Base-by-base conservation (phyloP, 2,888 invertebrate genomes). In the Vanessa cardui region DNA sequence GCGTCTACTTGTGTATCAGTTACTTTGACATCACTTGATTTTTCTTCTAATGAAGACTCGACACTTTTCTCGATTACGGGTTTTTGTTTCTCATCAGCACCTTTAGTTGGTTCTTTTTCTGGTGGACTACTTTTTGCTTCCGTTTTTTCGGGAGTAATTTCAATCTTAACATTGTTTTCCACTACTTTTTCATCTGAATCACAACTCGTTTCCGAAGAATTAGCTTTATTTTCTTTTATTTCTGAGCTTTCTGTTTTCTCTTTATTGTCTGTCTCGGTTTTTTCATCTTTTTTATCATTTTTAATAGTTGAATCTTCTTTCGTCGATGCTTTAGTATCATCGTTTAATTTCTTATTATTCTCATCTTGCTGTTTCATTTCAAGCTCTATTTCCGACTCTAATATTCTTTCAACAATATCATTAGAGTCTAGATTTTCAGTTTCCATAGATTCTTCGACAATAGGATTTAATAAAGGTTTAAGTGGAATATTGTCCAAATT, bases 331-430 rank as follows among this genome's bases (percentile, higher is more conserved):
- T 58, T 58, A n/a, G 31, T 59, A 47, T 63, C 64, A 56, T 54
- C 20, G 39, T 64, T 62, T 18, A 26, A 77, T 44, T 80, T 75
- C 63, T 72, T n/a, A 2, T 39, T 80, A 54, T 80, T 81, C 66
- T 84, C 83, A 49, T 78, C 82, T 69, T 74, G 79, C 54, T 85
- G 75, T 74, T 89, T 87, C 78, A 82, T 83, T 81, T 86, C 86
- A 65, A 88, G 78, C 78, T 89, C 89, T 73, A 85, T 75, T 81
- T 91, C 92, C 2, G 84, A 77, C 68, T 91, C 91, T 69, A 91
- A 78, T 79, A 90, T 89, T 75, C 86, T 82, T 58, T 92, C 90
- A 49, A 90, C 89, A 67, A 89, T 88, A 71, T 90, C 89, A 74
- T 83, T 89, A 5, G 89, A 74, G 74, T 90, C 89, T 60, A 76